Percentiles rank a stretch among this genome's conserved stretches.
phyloP scores from a whole-genome alignment of 2,888 invertebrate species.

The Periphyllus acericola region DNA sequence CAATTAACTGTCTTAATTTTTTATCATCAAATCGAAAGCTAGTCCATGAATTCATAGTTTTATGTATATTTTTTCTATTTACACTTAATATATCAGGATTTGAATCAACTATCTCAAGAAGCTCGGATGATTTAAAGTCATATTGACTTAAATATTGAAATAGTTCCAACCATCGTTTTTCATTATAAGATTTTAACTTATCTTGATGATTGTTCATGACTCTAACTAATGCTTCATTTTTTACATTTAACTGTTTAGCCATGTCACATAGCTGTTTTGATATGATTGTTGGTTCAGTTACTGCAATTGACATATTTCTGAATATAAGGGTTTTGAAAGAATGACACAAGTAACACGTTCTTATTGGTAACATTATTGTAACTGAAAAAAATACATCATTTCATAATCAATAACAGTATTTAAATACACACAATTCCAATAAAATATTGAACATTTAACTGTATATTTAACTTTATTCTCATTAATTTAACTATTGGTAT shows the following conservation, averaged over 20 bases:
- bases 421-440: background rate
- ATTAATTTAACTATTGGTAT: no score
- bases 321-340: background rate
- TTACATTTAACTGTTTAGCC: constrained; percentile 46
- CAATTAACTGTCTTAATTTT: constrained; percentile 48
- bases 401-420: background rate
- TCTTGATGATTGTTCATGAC: constrained; percentile 40
- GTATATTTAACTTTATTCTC: no score
- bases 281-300: background rate
- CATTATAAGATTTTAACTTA: constrained; percentile 21
- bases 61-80: constrained; percentile 34
- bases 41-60: constrained; percentile 46
- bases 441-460: background rate
- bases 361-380: constrained; percentile 3
- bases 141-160: constrained; percentile 53
- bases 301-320: constrained; percentile 23
- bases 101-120: constrained; percentile 55
- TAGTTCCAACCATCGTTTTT: constrained; percentile 25
- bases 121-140: constrained; percentile 39
- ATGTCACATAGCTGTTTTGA: constrained; percentile 19
- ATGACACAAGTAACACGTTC: constrained; percentile 8
- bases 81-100: constrained; percentile 50
- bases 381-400: constrained; percentile 20
- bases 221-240: constrained; percentile 9
- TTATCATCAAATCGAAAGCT: constrained; percentile 49